Evolutionary conservation across 2,888 invertebrate genomes (phyloP), one percentile per base, ranked within the genome.

Genomic region (Apodemia zela): DNA sequence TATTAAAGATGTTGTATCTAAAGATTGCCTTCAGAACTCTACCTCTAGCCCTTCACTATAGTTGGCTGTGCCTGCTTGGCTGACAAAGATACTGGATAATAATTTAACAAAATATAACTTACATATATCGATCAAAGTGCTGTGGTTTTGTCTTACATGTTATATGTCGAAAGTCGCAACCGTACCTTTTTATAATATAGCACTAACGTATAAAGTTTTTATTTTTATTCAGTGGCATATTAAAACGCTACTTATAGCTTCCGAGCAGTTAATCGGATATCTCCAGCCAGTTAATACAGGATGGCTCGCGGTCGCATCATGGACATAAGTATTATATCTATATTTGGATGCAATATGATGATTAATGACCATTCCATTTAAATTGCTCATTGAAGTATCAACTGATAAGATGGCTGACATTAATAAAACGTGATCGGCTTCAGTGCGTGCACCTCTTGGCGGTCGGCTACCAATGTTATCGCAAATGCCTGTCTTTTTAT

Each of bases 391-490:
- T 69, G 67, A 63, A 64, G 60, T 64, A 64, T 64, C 62, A 45
- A 65, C 57, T 63, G 67, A 69, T 67, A 69, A 66, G 59, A 63
- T 62, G 65, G 65, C 64, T 63, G 68, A 67, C 67, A 65, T 67
- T 67, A 66, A 66, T 66, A 67, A 66, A 67, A 67, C 64, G 63
- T 69, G 67, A 64, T 66, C 64, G 49, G n/a, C 35, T 42, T 57
- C 62, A 45, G 25, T 54, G 54, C 62, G 58, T 51, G 63, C 64
- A 62, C 59, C 64, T 18, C 49, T 51, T 21, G 66, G 61, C 57
- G 66, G 61, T 64, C 62, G 64, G 62, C 61, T 59, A 61, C 66
- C 66, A 66, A 64, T 64, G 66, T 65, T 69, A 67, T 69, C 67
- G 63, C 51, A 25, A 60, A 59, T 58, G 42, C 65, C 62, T 42